phyloP scores from a whole-genome alignment of 2,888 invertebrate species.

The Eristalis tenax region DNA sequence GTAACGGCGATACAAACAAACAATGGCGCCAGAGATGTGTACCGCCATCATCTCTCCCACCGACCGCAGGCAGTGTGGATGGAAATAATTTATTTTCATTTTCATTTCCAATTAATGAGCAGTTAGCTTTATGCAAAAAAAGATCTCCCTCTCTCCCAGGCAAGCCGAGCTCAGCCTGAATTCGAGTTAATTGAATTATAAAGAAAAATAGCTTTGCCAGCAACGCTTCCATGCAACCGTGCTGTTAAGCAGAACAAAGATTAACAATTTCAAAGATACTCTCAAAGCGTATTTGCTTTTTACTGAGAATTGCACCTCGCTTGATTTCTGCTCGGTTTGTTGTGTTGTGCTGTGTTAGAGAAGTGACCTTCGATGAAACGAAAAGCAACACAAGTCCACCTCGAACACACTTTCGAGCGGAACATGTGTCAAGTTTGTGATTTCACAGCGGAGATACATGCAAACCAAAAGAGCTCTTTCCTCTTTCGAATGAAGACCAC shows the following conservation, averaged over 20 bases:
- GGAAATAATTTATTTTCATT: conserved; percentile 44
- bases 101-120: conserved; percentile 61
- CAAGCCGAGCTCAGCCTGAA: conserved; percentile 29
- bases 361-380: conserved; percentile 60
- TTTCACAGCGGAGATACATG: conserved; percentile 7
- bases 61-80: conserved; percentile 33
- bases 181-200: conserved; percentile 56
- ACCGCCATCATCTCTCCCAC: conserved; percentile 18
- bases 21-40: conserved; percentile 61
- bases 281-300: conserved; percentile 6
- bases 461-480: conserved; percentile 20
- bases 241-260: conserved; percentile 47
- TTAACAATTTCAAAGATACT: conserved; percentile 38
- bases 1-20: conserved; percentile 12
- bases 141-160: neutral
- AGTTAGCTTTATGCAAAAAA: conserved; percentile 44
- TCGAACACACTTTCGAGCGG: conserved; percentile 28
- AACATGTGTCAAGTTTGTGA: conserved; percentile 32
- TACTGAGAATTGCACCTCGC: conserved; percentile 1
- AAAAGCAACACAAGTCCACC: conserved; percentile 39
- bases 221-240: conserved; percentile 46
- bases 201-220: conserved; percentile 42
- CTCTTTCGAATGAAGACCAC: conserved; percentile 33
- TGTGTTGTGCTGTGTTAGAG: neutral
- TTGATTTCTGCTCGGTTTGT: neutral